These are phyloP conservation scores for Gracilinanus agilis DNA, from an alignment of 2,113 vertebrate species.

Conservation along the genomic window DNA sequence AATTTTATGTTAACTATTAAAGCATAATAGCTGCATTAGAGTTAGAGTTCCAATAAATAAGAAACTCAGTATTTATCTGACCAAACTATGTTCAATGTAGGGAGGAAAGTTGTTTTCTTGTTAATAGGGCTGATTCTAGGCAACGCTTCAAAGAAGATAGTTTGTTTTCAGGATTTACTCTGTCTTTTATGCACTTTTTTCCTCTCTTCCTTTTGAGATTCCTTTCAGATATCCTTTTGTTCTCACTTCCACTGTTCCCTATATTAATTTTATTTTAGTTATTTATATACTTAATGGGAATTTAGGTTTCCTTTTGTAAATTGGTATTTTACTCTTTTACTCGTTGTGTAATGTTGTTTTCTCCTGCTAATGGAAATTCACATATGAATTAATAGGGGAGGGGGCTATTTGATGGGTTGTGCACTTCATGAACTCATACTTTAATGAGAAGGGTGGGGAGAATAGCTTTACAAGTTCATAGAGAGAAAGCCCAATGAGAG, in stretches of 20 bases:
- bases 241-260: too few relatives aligned
- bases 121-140: background rate
- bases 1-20: slow-evolving; percentile 70
- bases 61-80: slow-evolving; percentile 28
- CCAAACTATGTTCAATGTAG: background rate
- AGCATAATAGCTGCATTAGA: slow-evolving; percentile 57
- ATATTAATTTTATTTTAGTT: background rate
- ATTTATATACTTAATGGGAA: background rate
- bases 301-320: background rate
- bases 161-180: slow-evolving; percentile 1
- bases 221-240: background rate
- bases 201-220: background rate
- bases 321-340: background rate
- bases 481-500: background rate
- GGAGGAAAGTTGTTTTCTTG: background rate
- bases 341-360: background rate
- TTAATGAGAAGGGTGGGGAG: background rate
- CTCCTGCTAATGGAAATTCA: background rate
- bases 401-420: background rate
- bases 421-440: background rate
- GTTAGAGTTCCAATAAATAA: slow-evolving; percentile 54
- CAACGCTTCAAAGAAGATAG: background rate
- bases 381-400: background rate
- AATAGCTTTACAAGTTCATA: background rate
- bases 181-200: background rate